Evolutionary conservation across 2,797 vertebrate genomes (phyloP).

Genomic region (Steatocranus sp.): DNA sequence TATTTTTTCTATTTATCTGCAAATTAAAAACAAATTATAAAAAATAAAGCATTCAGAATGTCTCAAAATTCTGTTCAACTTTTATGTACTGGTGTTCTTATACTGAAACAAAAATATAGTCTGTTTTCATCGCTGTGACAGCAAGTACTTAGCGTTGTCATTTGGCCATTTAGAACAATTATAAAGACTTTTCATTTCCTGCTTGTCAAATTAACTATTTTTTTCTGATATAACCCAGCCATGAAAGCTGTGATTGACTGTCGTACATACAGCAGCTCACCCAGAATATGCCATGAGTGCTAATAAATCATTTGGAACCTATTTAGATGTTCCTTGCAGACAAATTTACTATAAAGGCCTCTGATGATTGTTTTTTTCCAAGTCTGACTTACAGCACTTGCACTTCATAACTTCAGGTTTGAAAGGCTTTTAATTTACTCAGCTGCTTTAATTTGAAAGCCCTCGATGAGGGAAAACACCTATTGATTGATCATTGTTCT

Average conservation of each 20-base stretch:
- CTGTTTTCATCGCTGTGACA: not conserved
- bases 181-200: not conserved
- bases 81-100: not conserved
- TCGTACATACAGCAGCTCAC: not conserved
- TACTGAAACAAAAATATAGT: not conserved
- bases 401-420: constrained; percentile 35
- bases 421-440: constrained; percentile 48
- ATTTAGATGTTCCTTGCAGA: not conserved
- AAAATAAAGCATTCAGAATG: not conserved
- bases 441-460: constrained; percentile 53
- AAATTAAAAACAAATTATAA: not conserved
- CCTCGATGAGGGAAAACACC: constrained; percentile 54
- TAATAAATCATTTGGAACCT: not conserved
- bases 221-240: not conserved
- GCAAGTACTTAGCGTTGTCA: not conserved
- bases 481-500: constrained; percentile 76
- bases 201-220: not conserved
- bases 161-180: not conserved
- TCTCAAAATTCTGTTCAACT: not conserved
- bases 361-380: constrained; percentile 15
- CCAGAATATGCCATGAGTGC: not conserved
- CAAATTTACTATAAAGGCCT: not conserved
- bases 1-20: not conserved
- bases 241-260: not conserved
- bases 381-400: constrained; percentile 15